These are phyloP conservation scores for Blennius ocellaris DNA, from an alignment of 2,113 vertebrate species.

Conservation along the genomic window DNA sequence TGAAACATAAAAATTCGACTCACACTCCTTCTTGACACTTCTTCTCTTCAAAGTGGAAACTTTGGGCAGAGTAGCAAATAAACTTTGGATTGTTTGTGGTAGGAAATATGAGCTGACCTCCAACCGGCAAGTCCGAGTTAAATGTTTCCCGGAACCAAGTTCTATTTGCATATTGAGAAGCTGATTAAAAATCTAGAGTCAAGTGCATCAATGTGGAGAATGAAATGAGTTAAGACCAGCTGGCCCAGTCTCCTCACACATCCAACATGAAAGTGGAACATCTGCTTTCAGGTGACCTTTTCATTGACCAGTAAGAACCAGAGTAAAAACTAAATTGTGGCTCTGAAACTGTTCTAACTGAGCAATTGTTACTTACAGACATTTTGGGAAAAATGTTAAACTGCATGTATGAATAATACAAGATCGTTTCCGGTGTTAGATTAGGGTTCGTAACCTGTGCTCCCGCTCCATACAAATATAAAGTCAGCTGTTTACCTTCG, in stretches of 20 bases:
- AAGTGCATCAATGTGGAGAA: neutral
- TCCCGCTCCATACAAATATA: neutral
- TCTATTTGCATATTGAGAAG: neutral
- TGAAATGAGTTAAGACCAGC: neutral
- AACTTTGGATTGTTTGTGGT: neutral
- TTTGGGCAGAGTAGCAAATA: too few relatives aligned
- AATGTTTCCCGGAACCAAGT: neutral
- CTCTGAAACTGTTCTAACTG: neutral
- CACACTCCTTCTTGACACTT: too few relatives aligned
- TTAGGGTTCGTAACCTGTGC: constrained; percentile 11
- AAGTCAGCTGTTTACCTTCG: neutral
- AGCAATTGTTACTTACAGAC: neutral
- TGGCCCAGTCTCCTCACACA: neutral
- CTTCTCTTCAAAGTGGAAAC: too few relatives aligned
- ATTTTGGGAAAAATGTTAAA: neutral
- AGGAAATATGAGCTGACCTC: neutral
- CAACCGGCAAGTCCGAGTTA: neutral
- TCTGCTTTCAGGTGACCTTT: too few relatives aligned
- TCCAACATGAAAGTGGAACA: too few relatives aligned
- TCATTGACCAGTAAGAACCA: too few relatives aligned
- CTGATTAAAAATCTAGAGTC: neutral
- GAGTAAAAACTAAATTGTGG: too few relatives aligned
- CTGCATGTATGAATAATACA: constrained; percentile 27
- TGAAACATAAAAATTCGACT: neutral
- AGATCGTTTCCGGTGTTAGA: constrained; percentile 3